Percentiles rank a stretch among this genome's conserved stretches.
These are phyloP conservation scores for Australoheros scitulus DNA, from an alignment of 2,113 vertebrate genomes.

Conservation along the genomic window DNA sequence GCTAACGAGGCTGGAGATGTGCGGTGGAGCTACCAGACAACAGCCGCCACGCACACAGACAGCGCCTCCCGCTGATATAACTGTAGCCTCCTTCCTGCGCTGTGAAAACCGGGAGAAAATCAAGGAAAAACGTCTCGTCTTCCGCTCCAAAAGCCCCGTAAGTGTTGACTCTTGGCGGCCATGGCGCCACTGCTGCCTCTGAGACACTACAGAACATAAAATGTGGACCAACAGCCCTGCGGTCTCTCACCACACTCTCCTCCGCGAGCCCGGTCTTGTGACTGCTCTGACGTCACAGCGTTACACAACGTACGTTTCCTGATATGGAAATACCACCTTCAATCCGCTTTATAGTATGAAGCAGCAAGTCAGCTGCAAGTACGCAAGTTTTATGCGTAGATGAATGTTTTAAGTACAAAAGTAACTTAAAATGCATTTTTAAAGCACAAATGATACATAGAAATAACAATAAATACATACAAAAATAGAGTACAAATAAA, in stretches of 20 bases:
- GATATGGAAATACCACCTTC: slow-evolving; percentile 52
- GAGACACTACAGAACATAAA: slow-evolving; percentile 11
- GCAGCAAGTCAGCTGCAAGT: no score
- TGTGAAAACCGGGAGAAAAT: neutral
- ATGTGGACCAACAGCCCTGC: neutral
- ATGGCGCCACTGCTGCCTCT: slow-evolving; percentile 24
- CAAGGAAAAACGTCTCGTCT: neutral
- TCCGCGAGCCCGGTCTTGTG: slow-evolving; percentile 69
- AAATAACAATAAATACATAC: neutral
- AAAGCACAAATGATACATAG: neutral
- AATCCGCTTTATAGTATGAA: neutral
- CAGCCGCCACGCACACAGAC: slow-evolving; percentile 20
- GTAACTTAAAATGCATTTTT: neutral
- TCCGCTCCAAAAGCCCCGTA: neutral
- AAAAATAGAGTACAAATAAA: neutral
- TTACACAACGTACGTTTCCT: slow-evolving; percentile 71
- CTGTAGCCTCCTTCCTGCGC: neutral
- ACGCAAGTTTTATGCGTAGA: neutral
- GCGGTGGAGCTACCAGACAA: neutral
- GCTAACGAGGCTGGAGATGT: slow-evolving; percentile 10
- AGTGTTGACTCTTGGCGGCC: slow-evolving; percentile 11
- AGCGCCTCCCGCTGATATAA: neutral
- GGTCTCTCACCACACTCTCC: neutral
- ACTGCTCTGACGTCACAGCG: slow-evolving; percentile 75
- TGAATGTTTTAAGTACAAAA: neutral